phyloP scores from a whole-genome alignment of 2,113 vertebrate genomes.

The Pollachius pollachius region DNA sequence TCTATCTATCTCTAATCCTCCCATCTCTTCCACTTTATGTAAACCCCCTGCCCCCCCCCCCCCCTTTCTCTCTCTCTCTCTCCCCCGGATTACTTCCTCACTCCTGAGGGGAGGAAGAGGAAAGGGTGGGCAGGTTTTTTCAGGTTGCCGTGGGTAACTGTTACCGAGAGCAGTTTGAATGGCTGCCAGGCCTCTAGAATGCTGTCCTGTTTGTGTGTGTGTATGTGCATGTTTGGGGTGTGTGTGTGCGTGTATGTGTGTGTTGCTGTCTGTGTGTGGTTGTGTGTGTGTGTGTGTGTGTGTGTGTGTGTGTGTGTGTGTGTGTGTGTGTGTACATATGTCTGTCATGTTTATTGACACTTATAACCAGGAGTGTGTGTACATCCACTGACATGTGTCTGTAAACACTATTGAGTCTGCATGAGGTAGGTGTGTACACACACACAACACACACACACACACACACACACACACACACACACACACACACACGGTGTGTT shows the following conservation, averaged over 20 bases:
- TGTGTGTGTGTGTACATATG: too few relatives aligned
- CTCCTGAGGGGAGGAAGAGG: conserved; percentile 43
- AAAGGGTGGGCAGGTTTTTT: conserved; percentile 35
- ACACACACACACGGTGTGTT: too few relatives aligned
- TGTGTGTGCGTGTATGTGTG: conserved; percentile 16
- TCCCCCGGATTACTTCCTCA: conserved; percentile 48
- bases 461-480: too few relatives aligned
- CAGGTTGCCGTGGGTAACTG: conserved; percentile 68
- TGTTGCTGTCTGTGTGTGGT: conserved; percentile 25
- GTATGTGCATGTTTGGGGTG: neutral
- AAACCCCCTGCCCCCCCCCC: too few relatives aligned
- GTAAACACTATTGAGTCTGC: too few relatives aligned
- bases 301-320: too few relatives aligned
- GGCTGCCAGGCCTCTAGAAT: conserved; percentile 54
- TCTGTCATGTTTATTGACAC: too few relatives aligned
- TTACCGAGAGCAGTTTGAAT: conserved; percentile 66
- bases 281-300: conserved; percentile 1
- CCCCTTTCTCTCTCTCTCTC: neutral
- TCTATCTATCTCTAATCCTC: neutral
- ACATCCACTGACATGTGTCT: too few relatives aligned
- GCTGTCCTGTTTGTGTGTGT: conserved; percentile 28
- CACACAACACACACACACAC: too few relatives aligned
- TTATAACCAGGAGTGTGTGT: too few relatives aligned
- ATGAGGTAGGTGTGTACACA: too few relatives aligned
- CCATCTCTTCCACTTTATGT: too few relatives aligned